Evolutionary conservation across 2,113 vertebrate species (phyloP).

Genomic region (Hipposideros armiger): DNA sequence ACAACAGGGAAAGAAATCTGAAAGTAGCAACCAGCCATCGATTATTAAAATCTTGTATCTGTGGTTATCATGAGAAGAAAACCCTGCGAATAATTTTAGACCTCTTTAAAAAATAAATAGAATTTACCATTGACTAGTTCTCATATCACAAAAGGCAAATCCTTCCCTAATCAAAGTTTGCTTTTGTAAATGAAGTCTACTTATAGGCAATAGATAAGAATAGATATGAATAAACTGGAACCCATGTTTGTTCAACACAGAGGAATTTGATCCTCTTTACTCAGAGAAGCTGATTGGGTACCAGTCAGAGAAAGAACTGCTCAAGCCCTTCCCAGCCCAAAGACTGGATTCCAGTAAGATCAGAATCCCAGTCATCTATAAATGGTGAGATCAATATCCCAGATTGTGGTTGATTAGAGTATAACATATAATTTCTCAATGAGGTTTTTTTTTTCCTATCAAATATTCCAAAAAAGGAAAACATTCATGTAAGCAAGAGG

Average conservation of each 20-base stretch:
- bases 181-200: constrained; percentile 37
- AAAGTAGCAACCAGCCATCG: not conserved
- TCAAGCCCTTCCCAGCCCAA: not conserved
- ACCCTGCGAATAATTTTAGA: constrained; percentile 37
- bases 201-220: not conserved
- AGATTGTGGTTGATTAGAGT: not conserved
- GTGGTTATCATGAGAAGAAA: constrained; percentile 11
- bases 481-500: not conserved
- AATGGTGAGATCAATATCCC: not conserved
- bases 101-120: not conserved
- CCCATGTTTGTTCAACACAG: not conserved
- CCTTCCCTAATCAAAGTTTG: not conserved
- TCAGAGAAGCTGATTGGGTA: not conserved
- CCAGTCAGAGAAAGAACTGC: not conserved
- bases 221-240: not conserved
- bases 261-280: not conserved
- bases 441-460: not conserved
- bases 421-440: not conserved
- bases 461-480: constrained; percentile 5
- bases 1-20: not conserved
- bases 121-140: not conserved
- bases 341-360: not conserved
- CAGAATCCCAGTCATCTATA: not conserved
- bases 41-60: constrained; percentile 45
- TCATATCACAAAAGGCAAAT: constrained; percentile 18